A percentile compares a stretch with the other conserved stretches of the same genome.
These are phyloP conservation scores for Aleiodes leptofemur DNA, from an alignment of 2,888 invertebrate species.

Conservation along the genomic window DNA sequence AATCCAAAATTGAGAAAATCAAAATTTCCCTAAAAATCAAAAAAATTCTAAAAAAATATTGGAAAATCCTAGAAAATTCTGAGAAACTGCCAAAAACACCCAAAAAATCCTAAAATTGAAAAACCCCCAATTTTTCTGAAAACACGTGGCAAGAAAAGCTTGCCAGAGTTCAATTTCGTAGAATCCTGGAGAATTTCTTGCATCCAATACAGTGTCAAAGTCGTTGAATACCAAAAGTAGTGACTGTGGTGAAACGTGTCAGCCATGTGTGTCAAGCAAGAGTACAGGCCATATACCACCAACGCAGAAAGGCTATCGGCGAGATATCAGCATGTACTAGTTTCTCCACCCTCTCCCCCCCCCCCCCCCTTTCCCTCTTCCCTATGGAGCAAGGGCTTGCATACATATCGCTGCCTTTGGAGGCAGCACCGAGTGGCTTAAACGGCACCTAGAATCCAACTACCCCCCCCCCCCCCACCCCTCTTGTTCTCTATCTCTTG, in stretches of 20 bases:
- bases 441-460: conserved; percentile 54
- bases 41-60: neutral
- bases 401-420: conserved; percentile 69
- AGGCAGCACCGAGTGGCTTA: conserved; percentile 65
- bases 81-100: too few relatives aligned
- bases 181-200: too few relatives aligned
- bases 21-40: too few relatives aligned
- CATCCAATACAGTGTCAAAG: conserved; percentile 18
- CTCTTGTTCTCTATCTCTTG: neutral
- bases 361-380: too few relatives aligned
- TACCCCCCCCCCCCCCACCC: conserved; percentile 38
- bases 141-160: too few relatives aligned
- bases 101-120: neutral
- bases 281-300: conserved; percentile 31
- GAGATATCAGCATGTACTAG: conserved; percentile 66
- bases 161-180: too few relatives aligned
- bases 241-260: conserved; percentile 66
- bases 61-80: neutral
- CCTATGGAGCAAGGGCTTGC: conserved; percentile 62
- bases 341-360: conserved; percentile 54
- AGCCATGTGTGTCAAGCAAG: conserved; percentile 65
- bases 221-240: neutral
- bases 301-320: conserved; percentile 60
- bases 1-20: too few relatives aligned
- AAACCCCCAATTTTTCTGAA: neutral